Evolutionary conservation across 2,888 invertebrate species (phyloP).

Genomic region (Catocala fraxini): DNA sequence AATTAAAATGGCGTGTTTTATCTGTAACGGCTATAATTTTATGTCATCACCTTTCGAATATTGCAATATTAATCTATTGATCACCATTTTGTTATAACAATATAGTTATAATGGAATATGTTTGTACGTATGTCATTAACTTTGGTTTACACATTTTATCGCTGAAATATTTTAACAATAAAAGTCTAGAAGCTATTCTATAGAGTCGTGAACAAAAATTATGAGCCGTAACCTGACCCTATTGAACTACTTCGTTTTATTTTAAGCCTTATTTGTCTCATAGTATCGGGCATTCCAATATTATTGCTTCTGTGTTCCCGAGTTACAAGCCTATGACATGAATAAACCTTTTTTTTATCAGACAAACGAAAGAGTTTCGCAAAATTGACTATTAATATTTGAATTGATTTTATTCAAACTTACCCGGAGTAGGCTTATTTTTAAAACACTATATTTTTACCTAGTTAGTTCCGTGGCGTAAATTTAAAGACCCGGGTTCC

Average conservation of each 20-base stretch:
- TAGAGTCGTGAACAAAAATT: slow-evolving; percentile 13
- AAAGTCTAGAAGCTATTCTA: slow-evolving; percentile 10
- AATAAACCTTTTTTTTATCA: no score
- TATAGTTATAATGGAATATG: slow-evolving; percentile 15
- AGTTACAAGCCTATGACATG: no score
- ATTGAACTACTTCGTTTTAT: slow-evolving; percentile 11
- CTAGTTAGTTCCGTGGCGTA: no score
- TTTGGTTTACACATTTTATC: slow-evolving; percentile 16
- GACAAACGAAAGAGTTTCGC: no score
- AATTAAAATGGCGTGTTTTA: slow-evolving; percentile 19
- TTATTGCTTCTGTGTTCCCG: no score
- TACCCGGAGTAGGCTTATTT: no score
- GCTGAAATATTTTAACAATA: slow-evolving; percentile 32
- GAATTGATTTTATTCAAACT: no score
- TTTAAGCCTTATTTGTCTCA: slow-evolving; percentile 6
- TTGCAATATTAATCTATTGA: slow-evolving; percentile 20
- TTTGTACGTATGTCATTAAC: slow-evolving; percentile 21
- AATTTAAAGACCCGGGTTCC: no score
- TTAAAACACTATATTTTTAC: no score
- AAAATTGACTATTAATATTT: no score
- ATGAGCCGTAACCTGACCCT: slow-evolving; percentile 10
- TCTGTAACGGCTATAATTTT: slow-evolving; percentile 27
- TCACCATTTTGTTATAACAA: slow-evolving; percentile 17
- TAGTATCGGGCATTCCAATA: no score
- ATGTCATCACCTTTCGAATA: slow-evolving; percentile 17